phyloP scores from a whole-genome alignment of 2,113 vertebrate genomes.

The Tetraodon nigroviridis region DNA sequence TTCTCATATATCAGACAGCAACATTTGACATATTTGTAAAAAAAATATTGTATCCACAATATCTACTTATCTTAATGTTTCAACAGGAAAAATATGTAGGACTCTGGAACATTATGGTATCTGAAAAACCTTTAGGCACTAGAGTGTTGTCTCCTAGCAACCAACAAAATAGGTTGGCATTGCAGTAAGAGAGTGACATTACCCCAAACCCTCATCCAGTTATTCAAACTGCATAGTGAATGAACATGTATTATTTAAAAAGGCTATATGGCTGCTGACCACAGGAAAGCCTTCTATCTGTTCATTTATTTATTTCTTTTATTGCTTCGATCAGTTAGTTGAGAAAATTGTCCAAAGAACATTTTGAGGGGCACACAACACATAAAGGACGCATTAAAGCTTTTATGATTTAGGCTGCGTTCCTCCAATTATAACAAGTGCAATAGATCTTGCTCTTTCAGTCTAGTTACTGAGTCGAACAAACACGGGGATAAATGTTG shows the following conservation, averaged over 20 bases:
- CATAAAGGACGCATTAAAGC: not conserved
- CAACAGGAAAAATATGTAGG: constrained; percentile 23
- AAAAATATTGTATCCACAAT: constrained; percentile 5
- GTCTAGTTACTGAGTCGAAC: not conserved
- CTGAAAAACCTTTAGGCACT: constrained; percentile 64
- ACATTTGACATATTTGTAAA: not conserved
- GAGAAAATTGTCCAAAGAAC: not conserved
- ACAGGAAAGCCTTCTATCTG: not conserved
- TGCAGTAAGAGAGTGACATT: constrained; percentile 52
- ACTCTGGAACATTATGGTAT: constrained; percentile 46
- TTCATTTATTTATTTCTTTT: not conserved
- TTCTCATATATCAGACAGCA: not conserved
- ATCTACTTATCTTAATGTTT: constrained; percentile 20
- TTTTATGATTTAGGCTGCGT: not conserved
- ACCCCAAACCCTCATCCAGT: constrained; percentile 48
- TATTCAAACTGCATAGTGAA: constrained; percentile 29
- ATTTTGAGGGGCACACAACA: no score
- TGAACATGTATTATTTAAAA: constrained; percentile 8
- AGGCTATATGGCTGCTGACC: not conserved
- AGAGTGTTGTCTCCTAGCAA: constrained; percentile 72
- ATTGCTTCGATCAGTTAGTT: no score
- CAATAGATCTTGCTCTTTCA: not conserved
- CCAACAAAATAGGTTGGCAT: constrained; percentile 55
- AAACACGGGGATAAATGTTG: not conserved
- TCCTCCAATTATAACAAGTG: not conserved